Evolutionary conservation across 2,113 vertebrate genomes (phyloP).

Genomic region (Macquaria australasica): DNA sequence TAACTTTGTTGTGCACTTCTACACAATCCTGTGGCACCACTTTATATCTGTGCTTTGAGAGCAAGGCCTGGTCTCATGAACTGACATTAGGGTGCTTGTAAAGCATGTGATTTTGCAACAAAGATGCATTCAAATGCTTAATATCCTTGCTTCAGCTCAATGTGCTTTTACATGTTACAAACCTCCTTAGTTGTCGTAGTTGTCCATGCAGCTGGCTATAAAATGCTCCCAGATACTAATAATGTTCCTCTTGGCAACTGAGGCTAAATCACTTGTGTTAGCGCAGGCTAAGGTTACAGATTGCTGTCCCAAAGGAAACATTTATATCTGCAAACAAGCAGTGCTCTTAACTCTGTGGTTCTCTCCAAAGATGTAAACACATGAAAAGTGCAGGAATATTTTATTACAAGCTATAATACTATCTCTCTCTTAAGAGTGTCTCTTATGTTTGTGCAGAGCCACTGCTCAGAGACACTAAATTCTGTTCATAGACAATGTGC

Average conservation of each 20-base stretch:
- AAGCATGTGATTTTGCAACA: conserved; percentile 18
- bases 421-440: not conserved
- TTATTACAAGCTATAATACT: not conserved
- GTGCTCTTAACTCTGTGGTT: not conserved
- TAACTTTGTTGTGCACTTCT: not conserved
- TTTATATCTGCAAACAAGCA: conserved; percentile 16
- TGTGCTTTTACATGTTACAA: conserved; percentile 5
- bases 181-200: not conserved
- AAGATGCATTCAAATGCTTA: conserved; percentile 2
- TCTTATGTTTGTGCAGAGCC: not conserved
- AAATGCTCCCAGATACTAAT: conserved; percentile 33
- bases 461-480: not conserved
- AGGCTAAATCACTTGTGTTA: conserved; percentile 17
- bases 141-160: not conserved
- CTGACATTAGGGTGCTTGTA: not conserved
- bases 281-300: conserved; percentile 18
- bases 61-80: not conserved
- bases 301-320: conserved; percentile 20
- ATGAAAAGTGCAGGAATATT: not conserved
- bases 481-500: not conserved
- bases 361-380: not conserved
- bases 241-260: conserved; percentile 17
- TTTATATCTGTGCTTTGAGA: not conserved
- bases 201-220: conserved; percentile 24
- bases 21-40: not conserved